A percentile compares a stretch with the other conserved stretches of the same genome.
Evolutionary conservation across 2,797 vertebrate species (phyloP).

Genomic region (Anguilla megastoma): DNA sequence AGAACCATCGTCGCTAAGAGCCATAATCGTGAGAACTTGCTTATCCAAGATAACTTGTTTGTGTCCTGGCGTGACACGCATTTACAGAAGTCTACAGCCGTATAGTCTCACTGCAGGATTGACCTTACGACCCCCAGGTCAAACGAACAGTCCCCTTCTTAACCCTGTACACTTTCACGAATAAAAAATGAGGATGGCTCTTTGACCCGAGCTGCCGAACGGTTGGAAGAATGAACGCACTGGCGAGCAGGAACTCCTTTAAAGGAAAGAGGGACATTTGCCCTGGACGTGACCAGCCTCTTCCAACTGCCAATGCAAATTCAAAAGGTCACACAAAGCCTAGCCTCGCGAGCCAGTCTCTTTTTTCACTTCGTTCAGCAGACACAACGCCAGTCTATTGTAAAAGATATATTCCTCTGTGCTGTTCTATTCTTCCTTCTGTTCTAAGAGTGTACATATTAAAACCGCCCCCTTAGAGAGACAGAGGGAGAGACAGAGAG

Average conservation of each 20-base stretch:
- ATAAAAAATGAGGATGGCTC: constrained; percentile 50
- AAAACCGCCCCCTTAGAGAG: not conserved
- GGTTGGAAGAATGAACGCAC: constrained; percentile 67
- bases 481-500: too few species aligned
- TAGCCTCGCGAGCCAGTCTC: too few species aligned
- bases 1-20: not conserved
- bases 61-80: not conserved
- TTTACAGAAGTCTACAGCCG: not conserved
- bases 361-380: too few species aligned
- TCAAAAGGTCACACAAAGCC: not conserved
- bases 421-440: not conserved
- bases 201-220: constrained; percentile 67
- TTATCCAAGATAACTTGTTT: not conserved
- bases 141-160: constrained; percentile 66
- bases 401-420: not conserved
- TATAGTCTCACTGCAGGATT: constrained; percentile 65
- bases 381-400: not conserved
- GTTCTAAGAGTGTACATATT: not conserved
- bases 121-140: constrained; percentile 66
- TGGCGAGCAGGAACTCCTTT: constrained; percentile 58
- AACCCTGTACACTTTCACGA: constrained; percentile 56
- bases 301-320: constrained; percentile 39
- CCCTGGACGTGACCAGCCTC: constrained; percentile 43
- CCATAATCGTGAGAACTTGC: not conserved
- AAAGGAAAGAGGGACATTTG: constrained; percentile 59